Evolutionary conservation across 2,797 vertebrate species (phyloP), one percentile per base, ranked within the genome.

Genomic region (Melopsittacus undulatus): DNA sequence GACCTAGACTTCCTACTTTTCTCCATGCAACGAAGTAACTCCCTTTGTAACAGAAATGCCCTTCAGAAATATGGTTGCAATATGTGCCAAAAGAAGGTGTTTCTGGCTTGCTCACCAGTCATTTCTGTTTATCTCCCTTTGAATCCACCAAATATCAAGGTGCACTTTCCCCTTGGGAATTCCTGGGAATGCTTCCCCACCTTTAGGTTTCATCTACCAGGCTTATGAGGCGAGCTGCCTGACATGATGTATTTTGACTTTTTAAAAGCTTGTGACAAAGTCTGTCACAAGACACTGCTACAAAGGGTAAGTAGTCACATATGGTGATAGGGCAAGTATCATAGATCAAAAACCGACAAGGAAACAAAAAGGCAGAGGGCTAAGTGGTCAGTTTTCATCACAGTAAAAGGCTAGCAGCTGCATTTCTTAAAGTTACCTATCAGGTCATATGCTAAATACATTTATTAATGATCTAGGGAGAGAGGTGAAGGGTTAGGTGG

Each of bases 291-390:
- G 75, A 32, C 72, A 13, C 68, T 68, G 78, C 72, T 78, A 61
- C 27, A 74, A 54, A 95, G 89, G 84, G 90, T 94, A 89, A 95
- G 87, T 43, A 78, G 81, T 91, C 93, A 69, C 95, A 95, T 96
- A 95, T 85, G 94, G 96, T 85, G 92, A 85, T 90, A 87, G 93
- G 83, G 88, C 90, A 92, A 97, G 92, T 20, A 83, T 54, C 81
- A 77, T 95, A 96, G 87, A 93, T 96, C 95, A 96, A 93, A 91
- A 89, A 23, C 26, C 0, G 61, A 87, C 92, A 95, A 91, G 82
- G 68, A 94, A 85, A 90, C 83, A 94, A 93, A 95, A 91, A 95
- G 87, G 76, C 92, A 92, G 68, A 89, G 81, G 92, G 68, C 78
- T 74, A 64, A 94, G 54, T 42, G 90, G 88, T 84, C 94, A 83